Evolutionary conservation across 2,113 vertebrate species (phyloP).

Genomic region (Cercopithecus mona): DNA sequence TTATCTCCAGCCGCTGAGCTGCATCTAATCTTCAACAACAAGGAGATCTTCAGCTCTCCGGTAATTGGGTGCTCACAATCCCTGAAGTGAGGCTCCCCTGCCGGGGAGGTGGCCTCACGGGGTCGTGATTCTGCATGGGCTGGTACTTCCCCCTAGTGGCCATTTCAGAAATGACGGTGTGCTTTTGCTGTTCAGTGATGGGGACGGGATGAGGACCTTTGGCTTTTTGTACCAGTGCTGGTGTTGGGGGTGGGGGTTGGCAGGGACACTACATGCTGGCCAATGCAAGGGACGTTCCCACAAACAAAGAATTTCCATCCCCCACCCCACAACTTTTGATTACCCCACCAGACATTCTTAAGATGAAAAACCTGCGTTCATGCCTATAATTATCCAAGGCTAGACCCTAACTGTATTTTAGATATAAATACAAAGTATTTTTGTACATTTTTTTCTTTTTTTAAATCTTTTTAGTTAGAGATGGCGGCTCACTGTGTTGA

Average conservation of each 20-base stretch:
- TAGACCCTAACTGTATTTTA: background rate
- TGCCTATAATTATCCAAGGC: background rate
- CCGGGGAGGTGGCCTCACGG: fast-evolving
- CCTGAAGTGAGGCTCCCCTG: too few species aligned
- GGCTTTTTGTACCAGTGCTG: background rate
- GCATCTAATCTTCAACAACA: constrained; percentile 92
- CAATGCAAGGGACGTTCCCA: background rate
- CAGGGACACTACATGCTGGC: background rate
- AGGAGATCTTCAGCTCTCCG: constrained; percentile 91
- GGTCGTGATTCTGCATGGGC: background rate
- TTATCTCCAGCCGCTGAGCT: constrained; percentile 90
- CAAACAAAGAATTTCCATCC: background rate
- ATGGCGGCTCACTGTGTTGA: too few species aligned
- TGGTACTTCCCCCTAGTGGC: background rate
- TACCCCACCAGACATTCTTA: background rate
- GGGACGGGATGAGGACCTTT: fast-evolving
- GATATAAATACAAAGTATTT: background rate
- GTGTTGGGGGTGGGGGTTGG: fast-evolving
- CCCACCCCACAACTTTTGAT: background rate
- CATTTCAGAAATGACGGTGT: background rate
- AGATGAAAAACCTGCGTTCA: background rate
- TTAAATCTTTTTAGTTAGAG: too few species aligned
- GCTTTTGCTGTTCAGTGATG: background rate
- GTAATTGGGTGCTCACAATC: constrained; percentile 62
- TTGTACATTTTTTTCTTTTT: background rate